Evolutionary conservation across 2,888 invertebrate species (phyloP), one percentile per base, ranked within the genome.

Genomic region (Mythimna pallens): DNA sequence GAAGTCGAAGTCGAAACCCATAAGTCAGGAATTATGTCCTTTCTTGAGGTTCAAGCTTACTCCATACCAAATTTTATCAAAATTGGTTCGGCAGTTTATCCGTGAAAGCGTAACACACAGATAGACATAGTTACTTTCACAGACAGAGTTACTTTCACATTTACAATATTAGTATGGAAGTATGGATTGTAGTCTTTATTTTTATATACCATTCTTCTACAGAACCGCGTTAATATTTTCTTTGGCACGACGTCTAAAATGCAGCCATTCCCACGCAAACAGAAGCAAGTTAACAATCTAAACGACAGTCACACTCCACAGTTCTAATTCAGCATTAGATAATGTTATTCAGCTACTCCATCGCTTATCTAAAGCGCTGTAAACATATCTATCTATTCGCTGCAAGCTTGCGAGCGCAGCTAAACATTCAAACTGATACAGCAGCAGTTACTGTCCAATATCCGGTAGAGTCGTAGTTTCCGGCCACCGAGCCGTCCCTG

Each of bases 401-500:
- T 73, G 70, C 47, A 70, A 79, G 65, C 83, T 70, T 74, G 84
- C 79, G 75, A 77, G 73, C 73, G 73, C 62, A 69, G 78, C 83
- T 79, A 81, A 85, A 80, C 78, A 82, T 83, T 83, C 83, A 83
- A 89, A 86, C 88, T 87, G 87, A 88, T 88, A 88, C 86, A 89
- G 85, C 80, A 82, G 87, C 91, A 89, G 92, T 92, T 91, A 92
- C 91, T 89, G 89, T 91, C 92, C 92, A 93, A 94, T 94, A 94
- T 94, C 93, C 94, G 91, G 90, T 84, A 86, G 82, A 89, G 88
- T 88, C 88, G 87, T 86, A 88, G 86, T 89, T 91, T 91, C 93
- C 92, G 91, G 89, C 85, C 89, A 80, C 88, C 85, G 85, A 84
- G 82, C 85, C 88, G 87, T 88, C 89, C 79, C 76, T 70, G 77